phyloP scores from a whole-genome alignment of 1,140 invertebrate species.

The Zaprionus nigranus region DNA sequence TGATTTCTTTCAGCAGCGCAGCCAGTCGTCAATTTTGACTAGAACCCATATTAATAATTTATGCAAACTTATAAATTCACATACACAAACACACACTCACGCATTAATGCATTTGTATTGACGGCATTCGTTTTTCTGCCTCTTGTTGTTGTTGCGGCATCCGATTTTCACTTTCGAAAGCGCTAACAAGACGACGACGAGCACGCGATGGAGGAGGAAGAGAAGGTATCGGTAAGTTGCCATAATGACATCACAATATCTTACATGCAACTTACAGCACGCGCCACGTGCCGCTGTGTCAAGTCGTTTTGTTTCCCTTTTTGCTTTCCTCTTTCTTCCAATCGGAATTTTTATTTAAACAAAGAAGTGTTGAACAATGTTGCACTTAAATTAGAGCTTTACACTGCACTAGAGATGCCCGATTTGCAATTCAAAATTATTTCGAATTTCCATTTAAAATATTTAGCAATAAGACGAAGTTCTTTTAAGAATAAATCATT shows the following conservation, averaged over 20 bases:
- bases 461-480: not conserved
- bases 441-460: not conserved
- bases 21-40: not conserved
- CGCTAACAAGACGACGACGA: slow-evolving; percentile 29
- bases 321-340: not conserved
- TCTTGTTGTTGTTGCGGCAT: slow-evolving; percentile 34
- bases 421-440: not conserved
- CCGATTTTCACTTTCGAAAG: slow-evolving; percentile 72
- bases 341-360: not conserved
- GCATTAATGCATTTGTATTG: not conserved
- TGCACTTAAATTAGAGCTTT: not conserved
- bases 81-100: not conserved
- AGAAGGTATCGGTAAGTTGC: slow-evolving; percentile 41
- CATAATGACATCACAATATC: slow-evolving; percentile 66
- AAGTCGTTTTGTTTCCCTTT: not conserved
- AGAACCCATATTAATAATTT: slow-evolving; percentile 2
- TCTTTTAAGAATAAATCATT: not conserved
- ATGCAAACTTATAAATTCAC: not conserved
- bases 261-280: slow-evolving; percentile 44
- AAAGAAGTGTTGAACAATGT: not conserved
- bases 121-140: slow-evolving; percentile 14
- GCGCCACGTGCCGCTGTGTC: slow-evolving; percentile 23
- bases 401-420: not conserved
- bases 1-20: not conserved
- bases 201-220: not conserved